Conservation (phyloP, 2,797 vertebrate genomes). For the Crenichthys baileyi region DNA sequence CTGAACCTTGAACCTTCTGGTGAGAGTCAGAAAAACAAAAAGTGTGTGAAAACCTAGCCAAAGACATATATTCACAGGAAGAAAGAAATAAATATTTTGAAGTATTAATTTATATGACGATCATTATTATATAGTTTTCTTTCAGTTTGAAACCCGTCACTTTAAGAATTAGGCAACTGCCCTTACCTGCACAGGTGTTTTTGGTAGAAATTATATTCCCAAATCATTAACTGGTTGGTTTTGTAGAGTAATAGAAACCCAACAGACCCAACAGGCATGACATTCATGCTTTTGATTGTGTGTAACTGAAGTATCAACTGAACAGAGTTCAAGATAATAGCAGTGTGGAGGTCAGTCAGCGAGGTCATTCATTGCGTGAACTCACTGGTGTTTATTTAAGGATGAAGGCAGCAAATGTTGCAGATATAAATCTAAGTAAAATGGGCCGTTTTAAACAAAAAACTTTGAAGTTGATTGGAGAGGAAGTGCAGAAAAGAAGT, state of each 20-base stretch:
- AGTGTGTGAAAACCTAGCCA: constrained; percentile 6
- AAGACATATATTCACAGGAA: neutral
- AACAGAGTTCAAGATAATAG: too few species aligned
- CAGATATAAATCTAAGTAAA: neutral
- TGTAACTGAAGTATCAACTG: too few species aligned
- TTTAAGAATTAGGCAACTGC: neutral
- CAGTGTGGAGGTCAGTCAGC: too few species aligned
- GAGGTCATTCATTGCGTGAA: neutral
- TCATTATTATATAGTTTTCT: neutral
- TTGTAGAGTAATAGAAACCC: neutral
- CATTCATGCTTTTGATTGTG: too few species aligned
- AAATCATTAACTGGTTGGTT: neutral
- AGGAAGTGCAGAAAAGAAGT: too few species aligned
- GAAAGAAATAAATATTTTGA: neutral
- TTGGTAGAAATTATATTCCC: neutral
- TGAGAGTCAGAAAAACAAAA: constrained; percentile 14
- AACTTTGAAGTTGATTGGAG: neutral
- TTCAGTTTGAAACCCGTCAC: neutral
- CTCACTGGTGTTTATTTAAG: neutral
- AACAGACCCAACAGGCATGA: too few species aligned
- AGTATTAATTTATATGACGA: neutral
- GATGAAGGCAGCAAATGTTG: too few species aligned
- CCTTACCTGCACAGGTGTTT: neutral
- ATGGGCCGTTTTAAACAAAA: neutral
- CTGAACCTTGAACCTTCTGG: constrained; percentile 28